Conservation (phyloP, 1,140 invertebrate species). For the Eurytemora carolleeae region DNA sequence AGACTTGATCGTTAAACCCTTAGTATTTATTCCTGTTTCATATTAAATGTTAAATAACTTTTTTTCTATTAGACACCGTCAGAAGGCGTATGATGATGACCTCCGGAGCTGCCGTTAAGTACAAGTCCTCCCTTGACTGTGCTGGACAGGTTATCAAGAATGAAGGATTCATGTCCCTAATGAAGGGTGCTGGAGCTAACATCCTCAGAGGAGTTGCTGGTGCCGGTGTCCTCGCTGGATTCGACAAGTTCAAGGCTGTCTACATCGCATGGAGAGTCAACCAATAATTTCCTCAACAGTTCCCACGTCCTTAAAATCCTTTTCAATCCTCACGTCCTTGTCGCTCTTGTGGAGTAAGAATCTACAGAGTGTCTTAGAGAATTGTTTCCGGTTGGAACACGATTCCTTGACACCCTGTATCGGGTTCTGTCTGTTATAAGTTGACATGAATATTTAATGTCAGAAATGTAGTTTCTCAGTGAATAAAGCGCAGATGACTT, state of each 20-base stretch:
- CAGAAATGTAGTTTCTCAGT: background rate
- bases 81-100: constrained; percentile 85
- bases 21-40: too few relatives aligned
- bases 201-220: constrained; percentile 5
- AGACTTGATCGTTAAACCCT: too few relatives aligned
- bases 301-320: background rate
- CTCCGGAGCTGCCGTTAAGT: constrained; percentile 51
- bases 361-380: background rate
- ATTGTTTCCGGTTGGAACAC: background rate
- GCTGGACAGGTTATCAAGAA: constrained; percentile 42
- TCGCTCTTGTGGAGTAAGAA: background rate
- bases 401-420: too few relatives aligned
- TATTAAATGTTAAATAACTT: too few relatives aligned
- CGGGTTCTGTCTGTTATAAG: too few relatives aligned
- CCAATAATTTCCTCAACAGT: background rate
- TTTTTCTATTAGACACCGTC: constrained; percentile 79
- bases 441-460: background rate
- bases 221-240: constrained; percentile 4
- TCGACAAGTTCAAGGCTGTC: constrained; percentile 9
- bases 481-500: background rate
- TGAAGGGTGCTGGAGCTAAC: constrained; percentile 12
- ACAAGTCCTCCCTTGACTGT: constrained; percentile 58
- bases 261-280: constrained; percentile 8
- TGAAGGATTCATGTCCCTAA: constrained; percentile 13
- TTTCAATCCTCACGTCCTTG: background rate